Percentiles rank a stretch among this genome's conserved stretches.
Evolutionary conservation across 2,888 invertebrate genomes (phyloP).

Genomic region (Toxonevra muliebris): DNA sequence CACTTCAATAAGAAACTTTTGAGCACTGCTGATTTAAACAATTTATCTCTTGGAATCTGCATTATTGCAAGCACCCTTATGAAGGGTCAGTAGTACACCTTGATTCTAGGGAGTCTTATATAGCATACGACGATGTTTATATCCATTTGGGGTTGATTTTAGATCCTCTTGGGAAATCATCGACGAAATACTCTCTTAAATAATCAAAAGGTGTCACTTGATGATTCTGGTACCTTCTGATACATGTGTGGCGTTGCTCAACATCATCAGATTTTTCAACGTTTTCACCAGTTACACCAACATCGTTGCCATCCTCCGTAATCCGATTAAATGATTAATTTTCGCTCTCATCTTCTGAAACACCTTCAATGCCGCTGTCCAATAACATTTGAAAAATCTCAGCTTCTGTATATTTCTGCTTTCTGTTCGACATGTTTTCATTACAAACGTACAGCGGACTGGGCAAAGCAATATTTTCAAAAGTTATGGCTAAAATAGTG

Average conservation of each 20-base stretch:
- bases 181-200: constrained; percentile 2
- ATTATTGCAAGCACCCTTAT: neutral
- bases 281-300: no score
- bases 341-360: neutral
- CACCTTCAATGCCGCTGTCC: neutral
- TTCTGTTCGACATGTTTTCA: no score
- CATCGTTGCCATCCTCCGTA: constrained; percentile 2
- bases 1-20: no score
- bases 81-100: neutral
- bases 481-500: no score
- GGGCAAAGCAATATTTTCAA: no score
- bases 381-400: neutral
- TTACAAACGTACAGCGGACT: constrained; percentile 3
- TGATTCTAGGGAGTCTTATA: neutral
- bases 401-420: no score
- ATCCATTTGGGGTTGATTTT: neutral
- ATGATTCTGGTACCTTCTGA: no score
- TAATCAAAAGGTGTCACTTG: constrained; percentile 11
- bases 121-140: constrained; percentile 1
- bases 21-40: no score
- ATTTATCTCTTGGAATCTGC: constrained; percentile 2
- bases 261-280: no score
- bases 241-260: no score
- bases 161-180: neutral
- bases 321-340: neutral